Evolutionary conservation across 2,113 vertebrate species (phyloP), one percentile per base, ranked within the genome.

Genomic region (Hassar affinis): DNA sequence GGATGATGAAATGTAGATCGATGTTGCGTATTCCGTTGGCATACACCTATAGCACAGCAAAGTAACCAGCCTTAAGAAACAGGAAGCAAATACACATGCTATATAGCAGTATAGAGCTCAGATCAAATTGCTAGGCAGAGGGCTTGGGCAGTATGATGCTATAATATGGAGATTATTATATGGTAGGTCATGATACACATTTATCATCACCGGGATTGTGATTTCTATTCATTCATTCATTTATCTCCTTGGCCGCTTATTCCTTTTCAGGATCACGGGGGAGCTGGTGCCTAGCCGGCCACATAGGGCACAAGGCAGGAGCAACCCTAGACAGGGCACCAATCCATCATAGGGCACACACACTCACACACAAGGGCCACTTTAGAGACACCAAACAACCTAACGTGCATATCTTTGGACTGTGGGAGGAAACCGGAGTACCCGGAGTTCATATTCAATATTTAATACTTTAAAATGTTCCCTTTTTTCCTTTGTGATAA

Each of bases 11-110:
- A 83, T 99, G 96, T 66, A 99, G 95, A 86, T 99, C 97, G 56
- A 99, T 99, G 93, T 99, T 99, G 78, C 98, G 96, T 90, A 99
- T 99, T 0, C 98, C 98, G 61, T 99, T 99, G 86, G 98, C 98
- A 64, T 99, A 99, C 66, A 99, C 97, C 96, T 95, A 57, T 78
- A 77, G 79, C 66, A n/a, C 7, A 30, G 33, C 1, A 45, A 30
- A 68, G 38, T 4, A 59, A 84, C 15, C 42, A 45, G 9, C 25
- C 25, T 27, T 33, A 6, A 33, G 17, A 82, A 17, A 30, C 10
- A 27, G 22, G 51, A 68, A 35, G 18, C 27, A 33, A 27, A 42
- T 30, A 56, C 64, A 52, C 64, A 52, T 35, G 38, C n/a, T 15
- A 22, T 3, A 35, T n/a, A 22, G 17, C 35, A 68, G 20, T 42